Percentiles rank a stretch among this genome's conserved stretches.
phyloP scores from a whole-genome alignment of 2,113 vertebrate species.

The Oxyura jamaicensis region DNA sequence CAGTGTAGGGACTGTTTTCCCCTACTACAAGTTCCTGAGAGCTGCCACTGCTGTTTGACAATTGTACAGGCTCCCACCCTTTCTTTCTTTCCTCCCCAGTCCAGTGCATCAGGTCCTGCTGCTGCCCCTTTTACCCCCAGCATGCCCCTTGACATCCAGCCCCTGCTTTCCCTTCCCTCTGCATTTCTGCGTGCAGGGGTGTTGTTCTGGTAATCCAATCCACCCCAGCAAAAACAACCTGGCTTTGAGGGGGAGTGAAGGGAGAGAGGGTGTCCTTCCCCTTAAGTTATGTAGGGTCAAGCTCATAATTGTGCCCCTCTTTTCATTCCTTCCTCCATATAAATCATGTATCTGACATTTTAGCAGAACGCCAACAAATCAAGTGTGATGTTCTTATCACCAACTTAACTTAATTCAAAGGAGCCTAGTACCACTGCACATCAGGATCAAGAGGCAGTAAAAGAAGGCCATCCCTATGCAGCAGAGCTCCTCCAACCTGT shows the following conservation, averaged over 20 bases:
- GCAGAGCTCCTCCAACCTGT: background rate
- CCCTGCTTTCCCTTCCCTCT: background rate
- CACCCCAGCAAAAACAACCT: background rate
- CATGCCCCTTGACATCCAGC: background rate
- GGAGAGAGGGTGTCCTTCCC: background rate
- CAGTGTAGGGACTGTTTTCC: background rate
- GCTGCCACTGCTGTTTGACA: background rate
- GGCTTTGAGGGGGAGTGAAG: background rate
- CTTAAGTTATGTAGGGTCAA: constrained; percentile 28
- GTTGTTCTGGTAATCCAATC: background rate
- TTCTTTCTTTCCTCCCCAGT: background rate
- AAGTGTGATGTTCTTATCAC: constrained; percentile 33
- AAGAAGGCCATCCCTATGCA: background rate
- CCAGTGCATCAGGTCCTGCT: background rate
- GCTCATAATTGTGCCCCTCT: background rate
- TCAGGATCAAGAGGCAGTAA: background rate
- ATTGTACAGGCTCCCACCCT: background rate
- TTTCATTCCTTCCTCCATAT: constrained; percentile 26
- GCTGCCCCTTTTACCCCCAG: background rate
- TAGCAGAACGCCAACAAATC: constrained; percentile 5
- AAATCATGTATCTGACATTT: constrained; percentile 24
- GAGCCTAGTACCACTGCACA: background rate
- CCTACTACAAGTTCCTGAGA: background rate
- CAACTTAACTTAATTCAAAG: background rate
- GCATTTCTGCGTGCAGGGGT: background rate